Evolutionary conservation across 2,888 invertebrate species (phyloP).

Genomic region (Callyntrura guangdongensis): DNA sequence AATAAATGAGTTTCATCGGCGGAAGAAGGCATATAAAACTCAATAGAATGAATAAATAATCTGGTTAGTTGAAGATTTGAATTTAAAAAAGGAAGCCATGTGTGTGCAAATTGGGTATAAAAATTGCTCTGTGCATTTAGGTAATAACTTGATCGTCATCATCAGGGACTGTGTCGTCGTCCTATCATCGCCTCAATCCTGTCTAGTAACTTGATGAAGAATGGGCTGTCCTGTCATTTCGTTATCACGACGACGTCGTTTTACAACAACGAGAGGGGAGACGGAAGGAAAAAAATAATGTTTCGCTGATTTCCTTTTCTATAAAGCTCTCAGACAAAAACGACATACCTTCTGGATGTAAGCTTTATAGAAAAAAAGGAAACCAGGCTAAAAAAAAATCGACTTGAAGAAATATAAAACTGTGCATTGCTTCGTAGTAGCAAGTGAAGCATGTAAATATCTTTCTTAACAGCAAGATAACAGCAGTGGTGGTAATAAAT

Average conservation of each 20-base stretch:
- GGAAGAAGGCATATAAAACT: constrained; percentile 5
- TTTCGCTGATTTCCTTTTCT: constrained; percentile 58
- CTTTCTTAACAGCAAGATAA: no score
- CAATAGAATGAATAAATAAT: constrained; percentile 19
- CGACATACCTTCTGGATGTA: constrained; percentile 70
- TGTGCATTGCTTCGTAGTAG: no score
- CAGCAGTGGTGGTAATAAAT: no score
- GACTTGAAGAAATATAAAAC: no score
- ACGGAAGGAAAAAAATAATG: constrained; percentile 24
- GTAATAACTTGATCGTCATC: constrained; percentile 14
- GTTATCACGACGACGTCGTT: constrained; percentile 35
- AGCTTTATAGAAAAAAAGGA: constrained; percentile 6
- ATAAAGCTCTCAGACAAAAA: constrained; percentile 12
- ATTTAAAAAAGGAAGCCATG: constrained; percentile 1
- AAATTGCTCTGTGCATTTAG: background rate
- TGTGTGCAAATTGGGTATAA: background rate
- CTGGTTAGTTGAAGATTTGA: constrained; percentile 29
- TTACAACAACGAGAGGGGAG: background rate
- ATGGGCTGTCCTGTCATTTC: constrained; percentile 35
- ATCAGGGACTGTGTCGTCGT: no score
- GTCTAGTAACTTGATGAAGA: no score
- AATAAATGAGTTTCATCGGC: background rate
- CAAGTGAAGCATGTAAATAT: no score
- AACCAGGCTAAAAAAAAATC: constrained; percentile 1
- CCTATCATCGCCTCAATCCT: no score